Evolutionary conservation across 2,113 vertebrate species (phyloP), one percentile per base, ranked within the genome.

Genomic region (Fregata magnificens): DNA sequence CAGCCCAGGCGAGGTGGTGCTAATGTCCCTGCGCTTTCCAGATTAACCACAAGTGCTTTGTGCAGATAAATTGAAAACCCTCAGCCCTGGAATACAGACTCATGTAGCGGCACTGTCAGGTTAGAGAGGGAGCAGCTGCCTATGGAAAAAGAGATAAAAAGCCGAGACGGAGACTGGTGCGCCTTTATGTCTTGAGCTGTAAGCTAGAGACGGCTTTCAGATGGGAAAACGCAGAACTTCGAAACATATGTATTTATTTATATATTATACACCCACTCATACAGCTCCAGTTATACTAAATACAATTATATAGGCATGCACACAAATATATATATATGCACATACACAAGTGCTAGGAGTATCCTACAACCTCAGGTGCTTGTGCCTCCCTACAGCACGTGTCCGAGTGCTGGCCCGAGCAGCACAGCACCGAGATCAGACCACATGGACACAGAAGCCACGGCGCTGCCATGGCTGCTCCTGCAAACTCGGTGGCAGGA

Each of bases 11-110:
- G 18, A 82, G 77, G 84, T 31, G 36, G 34, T 40, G 76, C 63
- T 58, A 14, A 28, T 0, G 22, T 45, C 93, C 88, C 83, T n/a
- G 49, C 0, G 2, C 79, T 62, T 73, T 44, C 93, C 92, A 90
- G 93, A 90, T 93, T 88, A 88, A 84, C 87, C 87, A 79, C 93
- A 36, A 96, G 90, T 95, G 96, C 94, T 97, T 88, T 79, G 82
- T 86, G 81, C 72, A 96, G 95, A 96, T 95, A 96, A 91, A 95
- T 79, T 55, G 85, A 55, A 95, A 94, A 65, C 81, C 62, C 93
- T 91, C 88, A 16, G 88, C 93, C 92, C 91, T 82, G 90, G 86
- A 96, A 95, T 42, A 21, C 72, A 28, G 47, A 34, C 88, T 80
- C 53, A 1, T 13, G 69, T 56, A 88, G 76, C 8, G 2, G 69